Evolutionary conservation across 2,797 vertebrate species (phyloP).

Genomic region (Linurgus olivaceus): DNA sequence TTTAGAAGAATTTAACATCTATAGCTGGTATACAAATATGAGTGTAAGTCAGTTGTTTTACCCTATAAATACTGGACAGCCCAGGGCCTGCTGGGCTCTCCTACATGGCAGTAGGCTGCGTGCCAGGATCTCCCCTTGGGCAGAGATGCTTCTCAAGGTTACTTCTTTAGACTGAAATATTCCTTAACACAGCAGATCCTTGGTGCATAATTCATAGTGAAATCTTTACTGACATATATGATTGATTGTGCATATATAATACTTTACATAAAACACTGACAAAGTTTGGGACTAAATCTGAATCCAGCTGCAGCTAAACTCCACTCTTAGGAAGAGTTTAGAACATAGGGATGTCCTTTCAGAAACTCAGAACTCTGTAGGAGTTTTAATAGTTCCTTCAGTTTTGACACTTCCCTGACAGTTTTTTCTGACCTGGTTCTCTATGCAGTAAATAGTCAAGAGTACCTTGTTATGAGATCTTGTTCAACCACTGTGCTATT

Average conservation of each 20-base stretch:
- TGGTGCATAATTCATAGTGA: no score
- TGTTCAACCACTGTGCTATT: not conserved
- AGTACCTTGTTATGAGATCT: not conserved
- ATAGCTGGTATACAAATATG: not conserved
- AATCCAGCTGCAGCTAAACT: not conserved
- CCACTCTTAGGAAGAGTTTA: not conserved
- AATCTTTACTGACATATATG: not conserved
- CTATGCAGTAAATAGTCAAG: not conserved
- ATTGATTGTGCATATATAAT: not conserved
- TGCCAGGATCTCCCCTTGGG: not conserved
- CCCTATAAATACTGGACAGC: not conserved
- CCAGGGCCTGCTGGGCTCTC: not conserved
- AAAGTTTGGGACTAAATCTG: not conserved
- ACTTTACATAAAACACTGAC: not conserved
- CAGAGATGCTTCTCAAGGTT: not conserved
- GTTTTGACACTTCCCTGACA: not conserved
- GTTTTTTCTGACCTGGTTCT: not conserved
- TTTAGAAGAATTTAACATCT: not conserved
- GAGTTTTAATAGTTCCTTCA: no score
- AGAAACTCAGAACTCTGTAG: not conserved
- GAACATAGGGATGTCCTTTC: not conserved
- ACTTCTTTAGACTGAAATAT: not conserved
- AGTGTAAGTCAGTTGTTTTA: not conserved
- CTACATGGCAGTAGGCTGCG: accelerated
- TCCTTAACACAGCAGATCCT: not conserved